Percentiles rank a stretch among this genome's conserved stretches.
These are phyloP conservation scores for Tetanocera ferruginea DNA, from an alignment of 2,888 invertebrate species.

Conservation along the genomic window DNA sequence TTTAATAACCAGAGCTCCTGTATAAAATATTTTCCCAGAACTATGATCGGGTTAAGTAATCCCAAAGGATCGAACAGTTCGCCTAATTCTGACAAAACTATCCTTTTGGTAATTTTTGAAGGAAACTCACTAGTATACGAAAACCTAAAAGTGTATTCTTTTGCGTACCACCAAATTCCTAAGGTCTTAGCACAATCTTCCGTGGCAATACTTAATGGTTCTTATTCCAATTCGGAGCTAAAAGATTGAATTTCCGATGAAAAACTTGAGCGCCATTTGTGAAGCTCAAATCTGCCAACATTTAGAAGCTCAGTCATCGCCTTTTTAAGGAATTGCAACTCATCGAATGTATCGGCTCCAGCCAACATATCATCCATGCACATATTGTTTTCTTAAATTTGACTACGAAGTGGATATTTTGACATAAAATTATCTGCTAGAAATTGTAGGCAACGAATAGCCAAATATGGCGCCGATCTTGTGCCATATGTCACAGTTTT, in stretches of 20 bases:
- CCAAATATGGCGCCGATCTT: constrained; percentile 5
- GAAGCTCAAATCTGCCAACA: constrained; percentile 4
- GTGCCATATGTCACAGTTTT: constrained; percentile 36
- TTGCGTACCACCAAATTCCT: neutral
- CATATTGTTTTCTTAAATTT: constrained; percentile 5
- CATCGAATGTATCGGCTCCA: neutral
- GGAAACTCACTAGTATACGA: neutral
- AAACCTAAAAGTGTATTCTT: neutral
- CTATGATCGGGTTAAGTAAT: constrained; percentile 33
- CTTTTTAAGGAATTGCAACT: neutral
- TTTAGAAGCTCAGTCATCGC: too few relatives aligned
- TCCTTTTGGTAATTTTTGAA: constrained; percentile 27
- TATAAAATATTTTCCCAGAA: constrained; percentile 40
- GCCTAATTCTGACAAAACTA: too few relatives aligned
- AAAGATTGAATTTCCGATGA: neutral
- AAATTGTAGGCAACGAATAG: constrained; percentile 12
- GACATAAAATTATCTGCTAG: neutral
- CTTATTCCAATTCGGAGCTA: neutral
- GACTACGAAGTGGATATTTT: neutral
- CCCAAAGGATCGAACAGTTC: constrained; percentile 39
- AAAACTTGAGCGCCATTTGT: constrained; percentile 7
- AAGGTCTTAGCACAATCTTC: neutral
- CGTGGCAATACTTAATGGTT: neutral
- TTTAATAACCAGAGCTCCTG: constrained; percentile 32
- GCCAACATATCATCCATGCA: constrained; percentile 23